Percentiles rank a stretch among this genome's conserved stretches.
phyloP scores from a whole-genome alignment of 2,113 vertebrate species.

The Odontophorus gujanensis region DNA sequence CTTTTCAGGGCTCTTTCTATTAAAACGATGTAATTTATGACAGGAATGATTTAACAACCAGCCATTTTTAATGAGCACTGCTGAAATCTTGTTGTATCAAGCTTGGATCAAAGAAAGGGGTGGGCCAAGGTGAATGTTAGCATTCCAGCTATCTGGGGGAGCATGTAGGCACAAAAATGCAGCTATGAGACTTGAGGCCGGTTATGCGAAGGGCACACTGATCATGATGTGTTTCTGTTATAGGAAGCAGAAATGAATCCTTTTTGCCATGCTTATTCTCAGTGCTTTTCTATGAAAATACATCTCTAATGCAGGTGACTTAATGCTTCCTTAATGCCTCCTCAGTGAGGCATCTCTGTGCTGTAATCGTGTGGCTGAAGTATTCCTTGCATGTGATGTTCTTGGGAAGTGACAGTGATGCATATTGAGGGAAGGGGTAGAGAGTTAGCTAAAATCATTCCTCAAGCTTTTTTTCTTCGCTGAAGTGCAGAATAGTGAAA shows the following conservation, averaged over 20 bases:
- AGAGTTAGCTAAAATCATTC: neutral
- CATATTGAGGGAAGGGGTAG: neutral
- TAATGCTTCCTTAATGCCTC: neutral
- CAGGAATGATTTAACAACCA: neutral
- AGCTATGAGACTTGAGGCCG: neutral
- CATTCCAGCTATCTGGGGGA: neutral
- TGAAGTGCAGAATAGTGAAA: neutral
- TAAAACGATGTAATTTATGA: neutral
- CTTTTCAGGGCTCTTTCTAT: neutral
- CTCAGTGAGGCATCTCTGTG: neutral
- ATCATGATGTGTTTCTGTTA: neutral
- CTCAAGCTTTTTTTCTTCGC: neutral
- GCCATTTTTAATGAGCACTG: neutral
- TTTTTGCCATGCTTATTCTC: neutral
- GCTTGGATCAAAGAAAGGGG: too few species aligned
- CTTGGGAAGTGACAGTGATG: neutral
- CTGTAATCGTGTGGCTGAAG: neutral
- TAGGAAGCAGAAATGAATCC: neutral
- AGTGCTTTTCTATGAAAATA: neutral
- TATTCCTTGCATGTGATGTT: neutral
- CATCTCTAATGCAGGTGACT: neutral
- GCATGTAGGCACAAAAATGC: neutral
- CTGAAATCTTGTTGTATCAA: neutral
- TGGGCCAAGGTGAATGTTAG: neutral
- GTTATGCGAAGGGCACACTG: neutral